Evolutionary conservation across 92 coral and sea anemone species (phyloP).

Genomic region (Palythoa caribaeorum): DNA sequence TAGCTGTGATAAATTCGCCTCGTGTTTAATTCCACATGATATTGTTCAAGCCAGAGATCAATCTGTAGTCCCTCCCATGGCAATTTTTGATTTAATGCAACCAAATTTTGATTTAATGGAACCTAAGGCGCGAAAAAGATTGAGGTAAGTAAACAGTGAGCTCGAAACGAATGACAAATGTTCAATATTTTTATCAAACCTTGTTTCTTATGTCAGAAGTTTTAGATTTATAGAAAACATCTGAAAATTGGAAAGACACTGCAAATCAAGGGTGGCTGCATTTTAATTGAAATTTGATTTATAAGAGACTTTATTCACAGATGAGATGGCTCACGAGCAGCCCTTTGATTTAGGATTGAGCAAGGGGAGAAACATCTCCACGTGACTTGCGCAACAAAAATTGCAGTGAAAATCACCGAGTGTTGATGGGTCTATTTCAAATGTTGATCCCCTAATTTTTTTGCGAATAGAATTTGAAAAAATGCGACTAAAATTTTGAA

Average conservation of each 20-base stretch:
- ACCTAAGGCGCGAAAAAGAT: no score
- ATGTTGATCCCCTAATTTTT: constrained; percentile 32
- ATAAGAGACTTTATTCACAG: no score
- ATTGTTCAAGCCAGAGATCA: not conserved
- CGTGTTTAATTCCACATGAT: constrained; percentile 4
- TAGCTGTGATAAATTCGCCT: constrained; percentile 11
- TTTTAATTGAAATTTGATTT: no score
- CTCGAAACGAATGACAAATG: no score
- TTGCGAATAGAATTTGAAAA: not conserved
- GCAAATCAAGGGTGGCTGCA: no score
- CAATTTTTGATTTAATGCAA: not conserved
- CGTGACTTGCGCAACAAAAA: constrained; percentile 6
- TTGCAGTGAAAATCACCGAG: constrained; percentile 28
- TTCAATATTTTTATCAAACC: no score
- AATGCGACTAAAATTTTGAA: not conserved
- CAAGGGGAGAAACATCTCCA: constrained; percentile 32
- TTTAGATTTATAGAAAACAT: no score
- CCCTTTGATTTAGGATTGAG: not conserved
- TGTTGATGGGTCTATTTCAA: constrained; percentile 15
- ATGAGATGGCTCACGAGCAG: no score
- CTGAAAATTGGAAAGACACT: no score
- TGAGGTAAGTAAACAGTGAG: no score
- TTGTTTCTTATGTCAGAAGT: no score
- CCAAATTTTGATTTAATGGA: no score
- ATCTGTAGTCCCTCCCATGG: constrained; percentile 46